Percentiles rank a stretch among this genome's conserved stretches.
Evolutionary conservation across 2,888 invertebrate genomes (phyloP).

Genomic region (Drosophila ustulata): DNA sequence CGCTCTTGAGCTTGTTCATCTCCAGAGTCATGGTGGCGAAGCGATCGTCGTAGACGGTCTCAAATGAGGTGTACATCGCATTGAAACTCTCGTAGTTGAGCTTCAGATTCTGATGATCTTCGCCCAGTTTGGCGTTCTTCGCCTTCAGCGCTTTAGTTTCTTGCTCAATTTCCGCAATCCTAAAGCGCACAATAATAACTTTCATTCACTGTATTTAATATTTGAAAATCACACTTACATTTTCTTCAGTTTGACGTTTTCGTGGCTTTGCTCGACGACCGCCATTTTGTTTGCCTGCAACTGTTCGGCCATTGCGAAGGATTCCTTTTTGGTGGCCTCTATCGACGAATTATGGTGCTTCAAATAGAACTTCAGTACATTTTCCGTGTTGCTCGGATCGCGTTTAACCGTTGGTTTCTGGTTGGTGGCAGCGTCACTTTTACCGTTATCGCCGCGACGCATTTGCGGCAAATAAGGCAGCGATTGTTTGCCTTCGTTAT

Average conservation of each 20-base stretch:
- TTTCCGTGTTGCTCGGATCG: constrained; percentile 16
- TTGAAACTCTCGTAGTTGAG: background rate
- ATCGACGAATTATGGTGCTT: background rate
- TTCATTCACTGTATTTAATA: background rate
- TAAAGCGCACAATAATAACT: background rate
- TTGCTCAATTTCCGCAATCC: background rate
- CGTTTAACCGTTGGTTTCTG: background rate
- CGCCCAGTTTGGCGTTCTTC: background rate
- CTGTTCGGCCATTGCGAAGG: background rate
- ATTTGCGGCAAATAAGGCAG: background rate
- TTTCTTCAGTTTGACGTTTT: constrained; percentile 18
- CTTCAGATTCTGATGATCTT: background rate
- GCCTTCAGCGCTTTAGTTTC: background rate
- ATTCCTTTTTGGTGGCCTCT: constrained; percentile 5
- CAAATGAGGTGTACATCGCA: constrained; percentile 15
- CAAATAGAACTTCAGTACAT: constrained; percentile 12
- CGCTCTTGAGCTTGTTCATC: background rate
- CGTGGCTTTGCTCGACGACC: constrained; percentile 7
- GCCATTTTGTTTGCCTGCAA: constrained; percentile 12
- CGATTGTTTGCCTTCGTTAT: background rate
- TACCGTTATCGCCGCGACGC: background rate
- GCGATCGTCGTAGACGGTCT: constrained; percentile 24
- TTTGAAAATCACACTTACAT: constrained; percentile 10
- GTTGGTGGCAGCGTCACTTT: too few species aligned
- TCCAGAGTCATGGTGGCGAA: background rate